These are phyloP conservation scores for Lathronympha strigana DNA, from an alignment of 2,888 invertebrate species.

Conservation along the genomic window DNA sequence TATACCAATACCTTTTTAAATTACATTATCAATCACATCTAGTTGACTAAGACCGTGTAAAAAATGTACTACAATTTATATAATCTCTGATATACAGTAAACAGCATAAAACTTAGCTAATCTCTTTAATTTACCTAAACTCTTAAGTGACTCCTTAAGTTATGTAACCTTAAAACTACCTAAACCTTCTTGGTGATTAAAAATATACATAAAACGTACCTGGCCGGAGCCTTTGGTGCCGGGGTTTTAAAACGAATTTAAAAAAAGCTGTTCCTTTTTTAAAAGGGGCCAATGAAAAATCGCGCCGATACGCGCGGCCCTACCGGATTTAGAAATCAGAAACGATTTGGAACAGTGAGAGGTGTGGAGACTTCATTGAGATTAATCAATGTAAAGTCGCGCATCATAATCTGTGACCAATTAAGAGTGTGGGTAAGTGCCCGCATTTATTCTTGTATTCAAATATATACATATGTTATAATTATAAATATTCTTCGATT, in stretches of 20 bases:
- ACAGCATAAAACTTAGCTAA: conserved; percentile 2
- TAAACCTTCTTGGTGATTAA: conserved; percentile 33
- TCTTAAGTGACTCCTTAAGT: conserved; percentile 28
- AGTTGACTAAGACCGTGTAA: too few species aligned
- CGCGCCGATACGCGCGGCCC: conserved; percentile 68
- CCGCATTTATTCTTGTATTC: too few species aligned
- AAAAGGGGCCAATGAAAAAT: conserved; percentile 75
- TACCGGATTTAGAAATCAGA: conserved; percentile 77
- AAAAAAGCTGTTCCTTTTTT: conserved; percentile 63
- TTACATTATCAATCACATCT: too few species aligned
- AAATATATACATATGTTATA: too few species aligned
- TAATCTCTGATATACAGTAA: conserved; percentile 7
- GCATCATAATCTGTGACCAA: too few species aligned
- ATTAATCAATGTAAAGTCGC: background rate
- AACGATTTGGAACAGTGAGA: conserved; percentile 52
- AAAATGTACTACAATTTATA: too few species aligned
- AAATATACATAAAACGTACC: conserved; percentile 40
- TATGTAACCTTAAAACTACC: conserved; percentile 30
- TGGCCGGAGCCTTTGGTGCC: conserved; percentile 43
- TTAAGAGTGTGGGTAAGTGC: too few species aligned
- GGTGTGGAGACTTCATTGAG: conserved; percentile 41
- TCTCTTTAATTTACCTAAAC: conserved; percentile 5
- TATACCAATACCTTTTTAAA: too few species aligned
- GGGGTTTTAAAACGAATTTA: conserved; percentile 43
- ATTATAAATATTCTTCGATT: too few species aligned